Conservation (phyloP, 2,113 vertebrate species). For the Cavia aperea region DNA sequence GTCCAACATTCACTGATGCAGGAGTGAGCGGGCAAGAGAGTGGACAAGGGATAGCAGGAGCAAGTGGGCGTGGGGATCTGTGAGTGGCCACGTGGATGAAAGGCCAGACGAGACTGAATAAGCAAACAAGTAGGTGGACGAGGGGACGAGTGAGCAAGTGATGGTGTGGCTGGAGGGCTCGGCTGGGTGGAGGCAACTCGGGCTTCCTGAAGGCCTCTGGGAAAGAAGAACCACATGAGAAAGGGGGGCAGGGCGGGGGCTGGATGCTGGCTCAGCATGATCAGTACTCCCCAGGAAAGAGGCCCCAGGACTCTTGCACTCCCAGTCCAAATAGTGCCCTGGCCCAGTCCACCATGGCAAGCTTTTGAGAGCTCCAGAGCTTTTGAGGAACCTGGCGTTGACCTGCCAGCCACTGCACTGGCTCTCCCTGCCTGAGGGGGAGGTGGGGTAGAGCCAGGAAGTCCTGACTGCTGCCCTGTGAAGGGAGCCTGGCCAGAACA, state of each 20-base stretch:
- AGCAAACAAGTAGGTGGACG: not conserved
- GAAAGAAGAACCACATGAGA: not conserved
- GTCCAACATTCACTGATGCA: not conserved
- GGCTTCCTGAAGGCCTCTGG: not conserved
- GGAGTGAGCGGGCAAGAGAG: not conserved
- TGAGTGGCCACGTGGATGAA: no score
- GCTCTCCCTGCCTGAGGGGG: not conserved
- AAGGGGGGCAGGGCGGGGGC: not conserved
- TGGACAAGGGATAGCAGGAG: not conserved
- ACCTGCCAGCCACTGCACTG: conserved; percentile 25
- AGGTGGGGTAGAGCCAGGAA: not conserved
- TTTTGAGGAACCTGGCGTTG: conserved; percentile 38
- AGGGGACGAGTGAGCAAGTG: not conserved
- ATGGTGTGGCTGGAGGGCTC: not conserved
- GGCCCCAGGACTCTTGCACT: not conserved
- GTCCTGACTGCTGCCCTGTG: not conserved
- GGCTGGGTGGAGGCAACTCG: not conserved
- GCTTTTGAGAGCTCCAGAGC: conserved; percentile 8
- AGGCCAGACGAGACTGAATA: not conserved
- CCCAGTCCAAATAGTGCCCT: not conserved
- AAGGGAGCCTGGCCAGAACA: not conserved
- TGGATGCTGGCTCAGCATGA: not conserved
- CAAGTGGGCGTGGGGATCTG: not conserved
- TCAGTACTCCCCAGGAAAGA: not conserved
- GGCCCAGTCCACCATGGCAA: not conserved